Conservation (phyloP, 2,797 vertebrate genomes). For the Lutjanus campechanus region DNA sequence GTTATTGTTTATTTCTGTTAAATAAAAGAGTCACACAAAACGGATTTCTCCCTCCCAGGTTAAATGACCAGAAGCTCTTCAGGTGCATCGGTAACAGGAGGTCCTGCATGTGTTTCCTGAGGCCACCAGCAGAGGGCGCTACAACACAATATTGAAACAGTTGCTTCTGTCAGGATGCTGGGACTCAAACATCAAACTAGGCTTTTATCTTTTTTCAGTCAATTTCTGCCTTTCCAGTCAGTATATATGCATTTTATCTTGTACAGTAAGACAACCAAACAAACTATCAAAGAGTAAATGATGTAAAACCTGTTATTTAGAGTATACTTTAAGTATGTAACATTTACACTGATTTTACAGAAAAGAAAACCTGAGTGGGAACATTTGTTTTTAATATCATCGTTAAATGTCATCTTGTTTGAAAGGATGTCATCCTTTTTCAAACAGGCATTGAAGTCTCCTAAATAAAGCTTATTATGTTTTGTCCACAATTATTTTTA, state of each 20-base stretch:
- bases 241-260: background rate
- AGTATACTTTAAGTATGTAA: background rate
- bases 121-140: constrained; percentile 47
- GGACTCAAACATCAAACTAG: background rate
- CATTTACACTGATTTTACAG: constrained; percentile 3
- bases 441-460: background rate
- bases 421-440: background rate
- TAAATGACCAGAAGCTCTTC: background rate
- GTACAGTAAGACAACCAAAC: no score
- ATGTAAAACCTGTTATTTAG: background rate
- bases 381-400: background rate
- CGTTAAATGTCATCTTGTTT: background rate
- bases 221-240: background rate
- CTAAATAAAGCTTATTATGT: background rate
- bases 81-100: rapidly evolving
- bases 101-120: background rate
- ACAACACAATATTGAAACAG: constrained; percentile 20
- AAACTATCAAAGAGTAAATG: background rate
- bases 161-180: no score
- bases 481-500: background rate
- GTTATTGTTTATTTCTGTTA: background rate
- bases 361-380: background rate
- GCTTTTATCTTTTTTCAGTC: background rate
- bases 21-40: background rate
- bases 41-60: background rate